These are phyloP conservation scores for Drosophila mojavensis DNA, from an alignment of 1,140 invertebrate species.

Conservation along the genomic window DNA sequence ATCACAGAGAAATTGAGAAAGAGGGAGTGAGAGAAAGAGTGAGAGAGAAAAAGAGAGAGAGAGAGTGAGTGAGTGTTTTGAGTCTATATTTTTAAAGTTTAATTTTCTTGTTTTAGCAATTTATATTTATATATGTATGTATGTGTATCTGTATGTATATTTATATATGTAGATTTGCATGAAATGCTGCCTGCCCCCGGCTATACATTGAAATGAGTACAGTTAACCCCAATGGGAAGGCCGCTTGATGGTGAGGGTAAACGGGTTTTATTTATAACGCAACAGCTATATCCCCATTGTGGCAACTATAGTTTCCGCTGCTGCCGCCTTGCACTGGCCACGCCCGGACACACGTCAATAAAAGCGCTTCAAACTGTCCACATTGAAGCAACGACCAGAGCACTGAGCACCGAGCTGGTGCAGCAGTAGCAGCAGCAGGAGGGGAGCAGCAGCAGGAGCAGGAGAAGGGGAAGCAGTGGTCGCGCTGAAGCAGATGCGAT, in stretches of 20 bases:
- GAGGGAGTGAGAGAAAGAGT: not conserved
- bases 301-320: constrained; percentile 18
- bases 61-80: not conserved
- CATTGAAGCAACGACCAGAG: constrained; percentile 48
- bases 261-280: constrained; percentile 76
- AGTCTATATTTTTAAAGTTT: constrained; percentile 1
- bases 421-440: not conserved
- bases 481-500: constrained; percentile 41
- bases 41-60: not conserved
- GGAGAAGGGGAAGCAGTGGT: constrained; percentile 8
- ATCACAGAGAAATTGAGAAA: not conserved
- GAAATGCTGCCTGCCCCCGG: constrained; percentile 55
- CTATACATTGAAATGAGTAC: constrained; percentile 60
- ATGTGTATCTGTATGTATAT: constrained; percentile 14
- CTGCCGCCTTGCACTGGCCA: constrained; percentile 37
- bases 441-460: constrained; percentile 10
- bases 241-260: constrained; percentile 29
- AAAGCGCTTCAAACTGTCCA: constrained; percentile 80
- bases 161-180: constrained; percentile 33
- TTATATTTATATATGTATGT: constrained; percentile 7
- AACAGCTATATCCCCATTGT: constrained; percentile 40
- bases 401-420: not conserved
- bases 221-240: constrained; percentile 33
- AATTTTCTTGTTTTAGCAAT: constrained; percentile 9
- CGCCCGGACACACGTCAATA: constrained; percentile 80